These are phyloP conservation scores for Lucilia sericata DNA, from an alignment of 1,140 invertebrate species.

Conservation along the genomic window DNA sequence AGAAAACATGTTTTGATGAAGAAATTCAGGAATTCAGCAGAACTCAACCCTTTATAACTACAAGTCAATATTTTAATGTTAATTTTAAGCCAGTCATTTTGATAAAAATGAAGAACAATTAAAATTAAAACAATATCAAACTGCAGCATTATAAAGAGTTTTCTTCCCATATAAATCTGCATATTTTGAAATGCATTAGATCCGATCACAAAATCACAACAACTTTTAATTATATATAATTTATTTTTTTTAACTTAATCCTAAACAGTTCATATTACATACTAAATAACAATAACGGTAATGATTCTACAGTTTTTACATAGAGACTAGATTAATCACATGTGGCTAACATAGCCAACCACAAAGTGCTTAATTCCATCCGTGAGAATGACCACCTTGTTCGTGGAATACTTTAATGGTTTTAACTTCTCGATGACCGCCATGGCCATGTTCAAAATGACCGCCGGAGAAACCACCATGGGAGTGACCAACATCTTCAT, in stretches of 20 bases:
- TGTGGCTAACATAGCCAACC: neutral
- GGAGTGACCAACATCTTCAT: conserved; percentile 22
- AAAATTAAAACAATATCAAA: too few relatives aligned
- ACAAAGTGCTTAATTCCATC: conserved; percentile 49
- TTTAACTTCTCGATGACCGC: conserved; percentile 53
- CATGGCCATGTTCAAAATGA: conserved; percentile 55
- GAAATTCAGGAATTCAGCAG: too few relatives aligned
- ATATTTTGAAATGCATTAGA: too few relatives aligned
- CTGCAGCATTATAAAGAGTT: too few relatives aligned
- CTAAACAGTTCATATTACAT: conserved; percentile 9
- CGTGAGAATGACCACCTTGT: conserved; percentile 46
- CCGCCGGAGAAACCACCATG: conserved; percentile 47
- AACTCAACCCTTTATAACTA: too few relatives aligned
- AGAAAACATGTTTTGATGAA: too few relatives aligned
- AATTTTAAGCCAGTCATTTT: too few relatives aligned
- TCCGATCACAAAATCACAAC: too few relatives aligned
- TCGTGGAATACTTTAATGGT: conserved; percentile 52
- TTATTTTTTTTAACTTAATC: conserved; percentile 6
- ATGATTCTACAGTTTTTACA: neutral
- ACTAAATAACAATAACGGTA: conserved; percentile 15
- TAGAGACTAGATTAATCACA: conserved; percentile 50
- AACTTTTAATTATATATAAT: neutral
- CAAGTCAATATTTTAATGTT: too few relatives aligned
- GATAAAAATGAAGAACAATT: too few relatives aligned
- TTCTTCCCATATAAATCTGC: too few relatives aligned